A percentile compares a stretch with the other conserved stretches of the same genome.
phyloP scores from a whole-genome alignment of 1,140 invertebrate species.

The Armadillidium nasatum region DNA sequence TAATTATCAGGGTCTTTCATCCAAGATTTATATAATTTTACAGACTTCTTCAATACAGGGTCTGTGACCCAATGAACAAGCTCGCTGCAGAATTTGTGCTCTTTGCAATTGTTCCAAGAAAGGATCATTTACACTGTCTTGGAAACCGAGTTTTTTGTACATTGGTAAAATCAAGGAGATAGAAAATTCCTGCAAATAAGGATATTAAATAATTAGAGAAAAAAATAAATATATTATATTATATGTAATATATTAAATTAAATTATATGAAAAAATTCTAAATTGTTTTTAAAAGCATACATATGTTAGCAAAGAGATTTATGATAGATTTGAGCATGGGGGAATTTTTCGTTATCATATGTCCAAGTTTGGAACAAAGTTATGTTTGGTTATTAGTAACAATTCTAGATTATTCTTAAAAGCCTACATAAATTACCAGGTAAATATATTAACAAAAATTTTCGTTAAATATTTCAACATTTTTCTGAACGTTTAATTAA shows the following conservation, averaged over 20 bases:
- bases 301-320: too few species aligned
- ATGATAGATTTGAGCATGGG: too few species aligned
- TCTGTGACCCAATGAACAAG: constrained; percentile 33
- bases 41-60: constrained; percentile 39
- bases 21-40: constrained; percentile 45
- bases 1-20: constrained; percentile 44
- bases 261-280: too few species aligned
- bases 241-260: background rate
- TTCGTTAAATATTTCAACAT: too few species aligned
- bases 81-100: constrained; percentile 30
- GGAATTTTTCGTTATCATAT: too few species aligned
- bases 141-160: constrained; percentile 41
- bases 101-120: constrained; percentile 43
- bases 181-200: constrained; percentile 30
- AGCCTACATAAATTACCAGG: too few species aligned
- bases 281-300: too few species aligned
- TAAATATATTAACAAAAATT: too few species aligned
- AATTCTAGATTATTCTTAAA: too few species aligned
- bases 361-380: too few species aligned
- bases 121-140: constrained; percentile 30
- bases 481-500: too few species aligned
- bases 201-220: background rate
- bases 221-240: background rate
- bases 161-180: constrained; percentile 34
- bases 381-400: too few species aligned